These are phyloP conservation scores for Drosophila fulvimacula DNA, from an alignment of 2,888 invertebrate species.

Conservation along the genomic window DNA sequence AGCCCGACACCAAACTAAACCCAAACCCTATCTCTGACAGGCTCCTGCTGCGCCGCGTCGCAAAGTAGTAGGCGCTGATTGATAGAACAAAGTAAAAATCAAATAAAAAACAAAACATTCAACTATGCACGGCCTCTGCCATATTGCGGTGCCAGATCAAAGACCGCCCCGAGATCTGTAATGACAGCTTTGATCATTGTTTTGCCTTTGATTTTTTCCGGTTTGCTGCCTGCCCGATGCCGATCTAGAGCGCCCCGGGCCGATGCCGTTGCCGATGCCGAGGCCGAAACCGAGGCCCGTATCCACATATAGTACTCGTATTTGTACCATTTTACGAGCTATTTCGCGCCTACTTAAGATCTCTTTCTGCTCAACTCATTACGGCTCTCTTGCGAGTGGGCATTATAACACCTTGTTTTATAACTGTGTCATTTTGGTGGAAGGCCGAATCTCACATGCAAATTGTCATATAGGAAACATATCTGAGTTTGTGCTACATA, in stretches of 20 bases:
- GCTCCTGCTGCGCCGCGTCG: slow-evolving; percentile 64
- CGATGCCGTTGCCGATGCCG: not conserved
- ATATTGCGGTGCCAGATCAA: slow-evolving; percentile 77
- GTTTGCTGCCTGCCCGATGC: slow-evolving; percentile 55
- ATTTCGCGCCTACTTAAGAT: slow-evolving; percentile 74
- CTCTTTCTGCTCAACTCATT: slow-evolving; percentile 47
- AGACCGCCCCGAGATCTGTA: slow-evolving; percentile 81
- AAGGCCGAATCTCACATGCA: not conserved
- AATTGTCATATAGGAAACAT: not conserved
- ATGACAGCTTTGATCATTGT: slow-evolving; percentile 81
- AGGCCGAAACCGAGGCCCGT: slow-evolving; percentile 7
- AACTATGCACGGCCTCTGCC: slow-evolving; percentile 58
- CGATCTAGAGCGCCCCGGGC: slow-evolving; percentile 50
- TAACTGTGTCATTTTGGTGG: slow-evolving; percentile 23
- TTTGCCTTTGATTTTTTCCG: slow-evolving; percentile 81
- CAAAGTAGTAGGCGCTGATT: slow-evolving; percentile 79
- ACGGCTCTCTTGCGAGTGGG: slow-evolving; percentile 23
- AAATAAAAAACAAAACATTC: slow-evolving; percentile 81
- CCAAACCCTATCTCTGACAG: slow-evolving; percentile 49
- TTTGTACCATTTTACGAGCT: slow-evolving; percentile 60
- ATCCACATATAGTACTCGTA: slow-evolving; percentile 34
- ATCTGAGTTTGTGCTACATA: not conserved
- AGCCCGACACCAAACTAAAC: slow-evolving; percentile 1
- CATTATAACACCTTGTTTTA: slow-evolving; percentile 33
- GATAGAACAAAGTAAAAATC: slow-evolving; percentile 81